phyloP scores from a whole-genome alignment of 2,888 invertebrate genomes.

The Ophion ventricosus region DNA sequence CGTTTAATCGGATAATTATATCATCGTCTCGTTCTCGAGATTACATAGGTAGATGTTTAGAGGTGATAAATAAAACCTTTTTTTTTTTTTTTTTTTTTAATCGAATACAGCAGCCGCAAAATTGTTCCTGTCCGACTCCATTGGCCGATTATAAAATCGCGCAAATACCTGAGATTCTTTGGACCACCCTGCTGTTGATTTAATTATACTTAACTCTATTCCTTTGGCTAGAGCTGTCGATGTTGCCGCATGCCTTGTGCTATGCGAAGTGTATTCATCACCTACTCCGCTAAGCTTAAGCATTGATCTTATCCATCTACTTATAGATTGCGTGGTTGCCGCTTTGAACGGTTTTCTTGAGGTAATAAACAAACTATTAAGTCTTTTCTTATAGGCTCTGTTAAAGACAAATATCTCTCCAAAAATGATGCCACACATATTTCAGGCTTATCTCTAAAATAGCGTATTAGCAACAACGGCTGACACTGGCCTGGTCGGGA shows the following conservation, averaged over 20 bases:
- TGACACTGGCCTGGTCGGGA: constrained; percentile 46
- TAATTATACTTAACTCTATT: constrained; percentile 49
- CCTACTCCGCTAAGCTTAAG: constrained; percentile 35
- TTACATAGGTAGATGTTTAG: constrained; percentile 33
- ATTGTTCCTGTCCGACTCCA: constrained; percentile 11
- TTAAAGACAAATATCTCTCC: constrained; percentile 34
- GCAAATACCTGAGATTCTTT: constrained; percentile 27
- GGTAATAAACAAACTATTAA: constrained; percentile 49
- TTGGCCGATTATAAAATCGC: not conserved
- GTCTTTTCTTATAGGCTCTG: constrained; percentile 36
- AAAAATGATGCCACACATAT: constrained; percentile 48
- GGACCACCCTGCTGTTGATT: constrained; percentile 51
- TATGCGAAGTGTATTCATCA: constrained; percentile 41
- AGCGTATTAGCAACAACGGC: constrained; percentile 33
- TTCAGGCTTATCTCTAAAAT: constrained; percentile 46
- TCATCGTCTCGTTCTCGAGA: constrained; percentile 39
- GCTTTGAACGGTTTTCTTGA: constrained; percentile 52
- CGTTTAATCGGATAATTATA: constrained; percentile 39
- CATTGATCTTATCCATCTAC: constrained; percentile 44
- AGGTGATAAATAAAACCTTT: constrained; percentile 5
- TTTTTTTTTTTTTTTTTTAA: not conserved
- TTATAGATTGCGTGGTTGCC: constrained; percentile 45
- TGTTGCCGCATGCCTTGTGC: constrained; percentile 43
- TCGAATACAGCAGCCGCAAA: constrained; percentile 30
- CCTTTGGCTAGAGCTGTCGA: constrained; percentile 44